A percentile compares a stretch with the other conserved stretches of the same genome.
phyloP scores from a whole-genome alignment of 2,797 vertebrate genomes.

The Gymnoscopelus microlampas region DNA sequence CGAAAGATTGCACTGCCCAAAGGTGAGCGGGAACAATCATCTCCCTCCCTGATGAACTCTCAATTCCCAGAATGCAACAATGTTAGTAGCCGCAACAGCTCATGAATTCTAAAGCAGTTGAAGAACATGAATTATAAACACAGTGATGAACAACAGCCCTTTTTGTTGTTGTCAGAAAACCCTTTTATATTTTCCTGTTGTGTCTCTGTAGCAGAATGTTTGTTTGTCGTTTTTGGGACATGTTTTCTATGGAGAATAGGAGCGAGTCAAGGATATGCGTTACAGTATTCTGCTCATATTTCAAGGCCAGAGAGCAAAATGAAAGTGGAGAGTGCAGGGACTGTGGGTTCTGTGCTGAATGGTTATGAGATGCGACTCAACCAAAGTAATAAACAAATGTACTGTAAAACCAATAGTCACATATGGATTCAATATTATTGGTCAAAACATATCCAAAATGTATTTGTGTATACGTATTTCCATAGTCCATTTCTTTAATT shows the following conservation, averaged over 20 bases:
- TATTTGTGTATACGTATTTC: no score
- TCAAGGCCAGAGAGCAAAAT: conserved; percentile 70
- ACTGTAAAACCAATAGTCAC: conserved; percentile 32
- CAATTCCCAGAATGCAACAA: conserved; percentile 48
- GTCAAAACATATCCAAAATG: no score
- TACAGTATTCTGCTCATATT: conserved; percentile 57
- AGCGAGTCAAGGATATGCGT: conserved; percentile 19
- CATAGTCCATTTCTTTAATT: no score
- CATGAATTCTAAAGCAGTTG: conserved; percentile 59
- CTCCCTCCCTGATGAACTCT: conserved; percentile 57
- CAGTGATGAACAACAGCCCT: no score
- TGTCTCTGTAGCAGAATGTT: conserved; percentile 47
- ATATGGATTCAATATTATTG: conserved; percentile 18
- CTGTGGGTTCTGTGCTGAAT: conserved; percentile 56
- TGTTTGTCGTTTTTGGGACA: conserved; percentile 16
- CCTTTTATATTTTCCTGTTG: conserved; percentile 40
- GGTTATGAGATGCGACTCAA: conserved; percentile 63
- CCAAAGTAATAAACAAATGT: conserved; percentile 65
- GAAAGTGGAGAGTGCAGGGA: conserved; percentile 52
- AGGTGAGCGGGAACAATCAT: conserved; percentile 68
- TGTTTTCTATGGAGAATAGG: conserved; percentile 37
- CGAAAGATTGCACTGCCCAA: conserved; percentile 48
- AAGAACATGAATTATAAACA: not conserved
- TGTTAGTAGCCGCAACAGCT: conserved; percentile 37
- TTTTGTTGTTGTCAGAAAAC: no score